Base-by-base conservation (phyloP, 2,888 invertebrate species). In the Melinaea menophilus region DNA sequence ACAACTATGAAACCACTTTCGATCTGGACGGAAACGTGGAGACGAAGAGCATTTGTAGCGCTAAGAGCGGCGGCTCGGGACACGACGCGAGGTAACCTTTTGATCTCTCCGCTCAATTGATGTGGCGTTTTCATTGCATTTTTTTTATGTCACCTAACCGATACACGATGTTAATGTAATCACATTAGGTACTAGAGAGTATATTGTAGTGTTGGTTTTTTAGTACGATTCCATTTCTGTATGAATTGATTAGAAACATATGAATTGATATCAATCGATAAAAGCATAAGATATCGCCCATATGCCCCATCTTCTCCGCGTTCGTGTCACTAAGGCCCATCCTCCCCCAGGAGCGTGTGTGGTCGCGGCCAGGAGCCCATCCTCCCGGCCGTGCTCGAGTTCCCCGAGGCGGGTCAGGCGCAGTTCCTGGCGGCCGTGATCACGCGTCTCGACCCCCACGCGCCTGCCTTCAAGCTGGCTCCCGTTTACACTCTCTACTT, bases 401-500 rank as follows among this genome's bases (percentile, higher is more conserved):
- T 98, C 85, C 95, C 97, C 34, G 98, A 99, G 87, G 97, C 97
- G 72, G 96, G 96, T 33, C 99, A 99, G 88, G 97, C 98, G 80
- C 94, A 95, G 72, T 97, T 99, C 86, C 91, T 99, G 59, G 95
- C 95, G 66, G 95, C 96, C 54, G 95, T 98, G 69, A 95, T 98
- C 79, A 94, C 95, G 46, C 95, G 98, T 72, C 93, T 98, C 71
- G 98, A 97, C 83, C 97, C 97, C 12, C 95, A 95, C 79, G 94
- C 95, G 65, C 96, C 96, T 11, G 96, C 97, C 72, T 99, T 99
- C 91, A 98, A 98, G 81, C 92, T 99, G 68, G 97, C 99, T 1
- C 99, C 99, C 0, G 98, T 99, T 35, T 99, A 99, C 88, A 96
- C 98, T 2, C 93, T 99, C 34, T 99, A 99, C 86, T 92, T 99